These are phyloP conservation scores for Chrysina gloriosa DNA, from an alignment of 2,888 invertebrate species.

Conservation along the genomic window DNA sequence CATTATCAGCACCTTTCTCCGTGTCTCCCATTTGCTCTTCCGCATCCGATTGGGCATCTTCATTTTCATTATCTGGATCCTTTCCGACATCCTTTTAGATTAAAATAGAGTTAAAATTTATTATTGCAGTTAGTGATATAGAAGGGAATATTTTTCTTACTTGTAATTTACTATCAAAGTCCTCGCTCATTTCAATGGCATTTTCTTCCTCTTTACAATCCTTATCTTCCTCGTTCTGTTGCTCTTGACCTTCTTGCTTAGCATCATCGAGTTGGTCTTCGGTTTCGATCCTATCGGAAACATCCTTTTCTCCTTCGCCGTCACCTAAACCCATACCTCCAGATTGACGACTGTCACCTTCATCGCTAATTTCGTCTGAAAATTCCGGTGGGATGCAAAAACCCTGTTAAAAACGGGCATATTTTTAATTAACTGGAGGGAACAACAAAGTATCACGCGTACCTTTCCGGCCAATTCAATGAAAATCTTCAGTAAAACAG, in stretches of 20 bases:
- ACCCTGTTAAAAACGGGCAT: slow-evolving; percentile 73
- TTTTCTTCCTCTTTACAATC: slow-evolving; percentile 90
- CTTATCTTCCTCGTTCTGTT: slow-evolving; percentile 72
- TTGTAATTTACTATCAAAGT: slow-evolving; percentile 90
- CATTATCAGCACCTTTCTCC: slow-evolving; percentile 83
- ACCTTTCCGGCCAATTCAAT: slow-evolving; percentile 82
- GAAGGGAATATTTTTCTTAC: slow-evolving; percentile 21
- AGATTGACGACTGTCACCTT: slow-evolving; percentile 65
- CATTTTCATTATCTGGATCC: slow-evolving; percentile 69
- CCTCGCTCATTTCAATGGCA: slow-evolving; percentile 95
- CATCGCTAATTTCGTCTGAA: slow-evolving; percentile 76
- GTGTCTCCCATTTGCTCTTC: slow-evolving; percentile 98
- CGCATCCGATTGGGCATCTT: slow-evolving; percentile 78
- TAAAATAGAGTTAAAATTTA: slow-evolving; percentile 6
- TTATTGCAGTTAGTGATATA: not conserved
- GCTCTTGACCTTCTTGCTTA: slow-evolving; percentile 81
- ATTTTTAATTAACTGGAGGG: not conserved
- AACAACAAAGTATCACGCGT: slow-evolving; percentile 46
- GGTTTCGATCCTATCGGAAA: slow-evolving; percentile 90
- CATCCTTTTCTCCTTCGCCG: slow-evolving; percentile 93
- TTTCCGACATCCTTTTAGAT: slow-evolving; percentile 73
- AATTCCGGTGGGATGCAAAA: slow-evolving; percentile 93
- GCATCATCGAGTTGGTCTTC: slow-evolving; percentile 95
- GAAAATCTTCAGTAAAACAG: slow-evolving; percentile 86
- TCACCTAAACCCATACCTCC: slow-evolving; percentile 92